These are phyloP conservation scores for Euphysa ruthae DNA, from an alignment of 30 jellyfish, hydroid and myxozoan species.

Conservation along the genomic window DNA sequence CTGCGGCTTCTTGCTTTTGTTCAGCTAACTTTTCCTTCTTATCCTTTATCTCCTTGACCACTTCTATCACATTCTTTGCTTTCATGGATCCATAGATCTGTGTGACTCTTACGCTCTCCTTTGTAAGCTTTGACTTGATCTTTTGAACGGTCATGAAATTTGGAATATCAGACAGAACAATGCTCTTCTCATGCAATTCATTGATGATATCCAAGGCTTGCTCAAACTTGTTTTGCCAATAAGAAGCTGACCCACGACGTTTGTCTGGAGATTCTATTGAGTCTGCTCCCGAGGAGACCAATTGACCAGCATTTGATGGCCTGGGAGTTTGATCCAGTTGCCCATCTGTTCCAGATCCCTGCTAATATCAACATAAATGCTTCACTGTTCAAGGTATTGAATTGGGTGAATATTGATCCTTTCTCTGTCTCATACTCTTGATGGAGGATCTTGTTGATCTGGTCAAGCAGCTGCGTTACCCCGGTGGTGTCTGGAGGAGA, in stretches of 20 bases:
- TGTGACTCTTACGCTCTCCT: slow-evolving; percentile 10
- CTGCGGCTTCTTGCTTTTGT: not conserved
- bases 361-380: not conserved
- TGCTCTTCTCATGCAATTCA: too few relatives aligned
- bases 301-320: too few relatives aligned
- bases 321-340: too few relatives aligned
- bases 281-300: too few relatives aligned
- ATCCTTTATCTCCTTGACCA: slow-evolving; percentile 11
- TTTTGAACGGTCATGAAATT: not conserved
- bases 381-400: slow-evolving; percentile 12
- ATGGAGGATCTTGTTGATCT: slow-evolving; percentile 3
- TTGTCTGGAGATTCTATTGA: too few relatives aligned
- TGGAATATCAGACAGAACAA: too few relatives aligned
- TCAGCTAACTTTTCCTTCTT: not conserved
- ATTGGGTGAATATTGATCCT: not conserved
- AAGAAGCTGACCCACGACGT: too few relatives aligned
- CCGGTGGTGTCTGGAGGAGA: slow-evolving; percentile 21
- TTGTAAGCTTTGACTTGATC: not conserved
- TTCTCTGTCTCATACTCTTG: slow-evolving; percentile 4
- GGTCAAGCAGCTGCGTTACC: slow-evolving; percentile 19
- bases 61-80: not conserved
- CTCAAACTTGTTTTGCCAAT: too few relatives aligned
- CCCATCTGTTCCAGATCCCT: not conserved
- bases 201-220: too few relatives aligned
- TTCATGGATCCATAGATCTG: slow-evolving; percentile 18